These are phyloP conservation scores for Drosophila anomelani DNA, from an alignment of 2,888 invertebrate genomes.

Conservation along the genomic window DNA sequence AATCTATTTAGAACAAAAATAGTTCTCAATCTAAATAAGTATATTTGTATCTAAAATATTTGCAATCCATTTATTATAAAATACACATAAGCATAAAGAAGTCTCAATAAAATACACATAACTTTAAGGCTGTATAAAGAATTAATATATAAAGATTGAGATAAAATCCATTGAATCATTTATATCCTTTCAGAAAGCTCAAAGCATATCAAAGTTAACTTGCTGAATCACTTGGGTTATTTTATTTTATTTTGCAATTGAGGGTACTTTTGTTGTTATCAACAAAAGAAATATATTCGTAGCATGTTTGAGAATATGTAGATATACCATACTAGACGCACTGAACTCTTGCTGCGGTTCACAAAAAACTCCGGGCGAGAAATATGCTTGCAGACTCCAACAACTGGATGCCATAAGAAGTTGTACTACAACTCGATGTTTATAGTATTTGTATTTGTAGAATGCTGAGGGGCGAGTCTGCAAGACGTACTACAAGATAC, in stretches of 20 bases:
- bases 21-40: not conserved
- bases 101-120: not conserved
- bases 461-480: slow-evolving; percentile 62
- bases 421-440: slow-evolving; percentile 75
- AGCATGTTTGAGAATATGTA: not conserved
- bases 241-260: not conserved
- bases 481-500: slow-evolving; percentile 59
- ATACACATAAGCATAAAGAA: not conserved
- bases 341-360: slow-evolving; percentile 10
- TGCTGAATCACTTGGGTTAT: slow-evolving; percentile 6
- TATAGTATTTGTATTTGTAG: slow-evolving; percentile 80
- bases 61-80: not conserved
- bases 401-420: slow-evolving; percentile 67
- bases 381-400: slow-evolving; percentile 51
- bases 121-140: not conserved
- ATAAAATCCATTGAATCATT: not conserved
- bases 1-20: too few species aligned
- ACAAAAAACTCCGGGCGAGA: slow-evolving; percentile 14
- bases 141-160: not conserved
- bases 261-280: not conserved
- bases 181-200: not conserved
- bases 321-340: slow-evolving; percentile 1
- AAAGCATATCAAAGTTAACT: not conserved
- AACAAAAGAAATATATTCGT: not conserved
- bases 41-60: not conserved